These are phyloP conservation scores for Adelphocoris suturalis DNA, from an alignment of 2,888 invertebrate genomes.

Conservation along the genomic window DNA sequence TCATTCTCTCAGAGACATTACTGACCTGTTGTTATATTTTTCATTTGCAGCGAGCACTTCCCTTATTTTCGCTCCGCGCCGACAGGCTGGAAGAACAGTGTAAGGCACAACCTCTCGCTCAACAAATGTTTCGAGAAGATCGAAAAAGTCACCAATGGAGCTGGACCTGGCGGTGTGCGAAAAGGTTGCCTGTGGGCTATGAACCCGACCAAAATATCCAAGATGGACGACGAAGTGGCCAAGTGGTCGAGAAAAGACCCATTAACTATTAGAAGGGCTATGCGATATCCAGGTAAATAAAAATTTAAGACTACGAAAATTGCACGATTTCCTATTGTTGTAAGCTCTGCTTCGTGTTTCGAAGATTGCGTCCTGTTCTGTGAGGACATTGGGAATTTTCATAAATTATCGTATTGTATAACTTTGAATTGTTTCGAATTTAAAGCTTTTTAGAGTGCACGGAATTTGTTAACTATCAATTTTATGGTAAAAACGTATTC, in stretches of 20 bases:
- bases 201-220: conserved; percentile 95
- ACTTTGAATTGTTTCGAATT: no score
- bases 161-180: conserved; percentile 78
- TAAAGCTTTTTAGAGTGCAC: no score
- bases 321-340: conserved; percentile 56
- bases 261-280: conserved; percentile 92
- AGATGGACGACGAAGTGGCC: conserved; percentile 98
- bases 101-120: conserved; percentile 96
- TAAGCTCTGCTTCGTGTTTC: not conserved
- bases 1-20: no score
- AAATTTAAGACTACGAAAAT: no score
- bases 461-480: no score
- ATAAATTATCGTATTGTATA: no score
- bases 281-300: conserved; percentile 91
- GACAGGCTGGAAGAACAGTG: conserved; percentile 99
- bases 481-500: no score
- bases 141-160: conserved; percentile 84
- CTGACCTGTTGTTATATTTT: not conserved
- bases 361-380: not conserved
- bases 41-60: conserved; percentile 91
- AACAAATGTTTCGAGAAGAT: conserved; percentile 98
- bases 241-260: conserved; percentile 99
- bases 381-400: no score
- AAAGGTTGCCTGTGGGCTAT: conserved; percentile 96
- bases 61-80: conserved; percentile 99